Conservation (phyloP, 2,797 vertebrate species). For the Danio albolineatus region DNA sequence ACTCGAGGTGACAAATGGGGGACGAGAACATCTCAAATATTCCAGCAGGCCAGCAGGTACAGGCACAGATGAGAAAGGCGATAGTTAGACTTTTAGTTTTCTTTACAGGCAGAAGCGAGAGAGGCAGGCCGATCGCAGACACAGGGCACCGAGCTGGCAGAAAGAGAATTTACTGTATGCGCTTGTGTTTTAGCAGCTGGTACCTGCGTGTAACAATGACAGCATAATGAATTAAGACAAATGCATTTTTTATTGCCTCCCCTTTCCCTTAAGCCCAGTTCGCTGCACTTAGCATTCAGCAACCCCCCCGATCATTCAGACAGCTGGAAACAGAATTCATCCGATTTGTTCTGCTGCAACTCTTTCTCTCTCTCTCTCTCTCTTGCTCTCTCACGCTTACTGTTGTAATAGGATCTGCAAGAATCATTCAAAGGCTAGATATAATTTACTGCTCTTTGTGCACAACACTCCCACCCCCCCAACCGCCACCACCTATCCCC, state of each 20-base stretch:
- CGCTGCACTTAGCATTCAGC: conserved; percentile 30
- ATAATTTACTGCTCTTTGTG: conserved; percentile 86
- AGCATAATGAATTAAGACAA: conserved; percentile 72
- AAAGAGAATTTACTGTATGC: conserved; percentile 43
- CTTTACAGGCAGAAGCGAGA: conserved; percentile 12
- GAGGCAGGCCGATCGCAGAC: conserved; percentile 50
- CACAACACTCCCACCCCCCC: conserved; percentile 78
- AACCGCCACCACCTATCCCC: conserved; percentile 54
- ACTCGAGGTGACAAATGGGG: conserved; percentile 80
- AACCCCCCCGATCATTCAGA: conserved; percentile 72
- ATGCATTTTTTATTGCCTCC: conserved; percentile 78
- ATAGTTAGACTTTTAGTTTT: conserved; percentile 41
- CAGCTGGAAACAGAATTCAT: conserved; percentile 85
- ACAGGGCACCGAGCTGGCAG: conserved; percentile 31
- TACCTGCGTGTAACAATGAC: conserved; percentile 67
- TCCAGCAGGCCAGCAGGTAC: conserved; percentile 61
- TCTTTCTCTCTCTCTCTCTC: conserved; percentile 52
- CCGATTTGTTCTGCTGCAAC: conserved; percentile 86
- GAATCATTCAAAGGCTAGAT: conserved; percentile 91
- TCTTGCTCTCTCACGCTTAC: conserved; percentile 49
- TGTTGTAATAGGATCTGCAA: conserved; percentile 88
- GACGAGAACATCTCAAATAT: conserved; percentile 77
- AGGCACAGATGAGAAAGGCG: conserved; percentile 26
- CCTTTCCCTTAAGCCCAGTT: conserved; percentile 51
- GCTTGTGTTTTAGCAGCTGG: conserved; percentile 58